A percentile compares a stretch with the other conserved stretches of the same genome.
Evolutionary conservation across 2,888 invertebrate genomes (phyloP).

Genomic region (Drosophila buzzatii): DNA sequence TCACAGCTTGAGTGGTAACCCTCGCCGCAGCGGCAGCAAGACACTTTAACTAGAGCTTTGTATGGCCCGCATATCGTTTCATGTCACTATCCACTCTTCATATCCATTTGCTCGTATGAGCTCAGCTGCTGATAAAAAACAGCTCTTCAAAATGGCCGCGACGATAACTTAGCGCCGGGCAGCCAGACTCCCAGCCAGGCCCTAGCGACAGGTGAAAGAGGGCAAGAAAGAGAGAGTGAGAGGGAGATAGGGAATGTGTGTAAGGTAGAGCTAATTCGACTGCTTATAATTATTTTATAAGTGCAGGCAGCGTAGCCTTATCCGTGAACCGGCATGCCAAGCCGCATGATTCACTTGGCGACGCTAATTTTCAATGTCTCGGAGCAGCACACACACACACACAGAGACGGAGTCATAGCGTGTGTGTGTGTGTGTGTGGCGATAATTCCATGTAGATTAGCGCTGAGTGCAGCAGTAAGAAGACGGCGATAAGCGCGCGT

Average conservation of each 20-base stretch:
- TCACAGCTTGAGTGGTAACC: constrained; percentile 1
- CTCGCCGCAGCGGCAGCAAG: constrained; percentile 3
- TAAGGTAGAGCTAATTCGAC: constrained; percentile 45
- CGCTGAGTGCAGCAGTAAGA: constrained; percentile 77
- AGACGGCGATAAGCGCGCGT: constrained; percentile 71
- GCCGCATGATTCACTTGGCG: constrained; percentile 79
- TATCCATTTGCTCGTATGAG: constrained; percentile 34
- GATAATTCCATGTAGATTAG: constrained; percentile 78
- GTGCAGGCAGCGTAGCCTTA: constrained; percentile 76
- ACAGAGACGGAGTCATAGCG: constrained; percentile 11
- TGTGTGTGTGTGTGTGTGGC: constrained; percentile 47
- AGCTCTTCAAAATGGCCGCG: constrained; percentile 55
- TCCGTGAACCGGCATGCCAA: constrained; percentile 66
- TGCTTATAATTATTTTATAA: constrained; percentile 79
- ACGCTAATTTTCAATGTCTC: constrained; percentile 71
- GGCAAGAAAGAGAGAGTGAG: not conserved
- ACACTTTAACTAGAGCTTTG: constrained; percentile 14
- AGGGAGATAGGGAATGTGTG: not conserved
- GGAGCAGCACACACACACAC: constrained; percentile 22
- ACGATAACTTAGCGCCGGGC: constrained; percentile 71
- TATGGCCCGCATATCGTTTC: constrained; percentile 28
- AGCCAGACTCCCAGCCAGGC: constrained; percentile 21
- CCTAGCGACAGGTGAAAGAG: constrained; percentile 57
- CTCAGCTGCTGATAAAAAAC: constrained; percentile 52
- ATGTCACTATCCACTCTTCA: constrained; percentile 48